phyloP scores from a whole-genome alignment of 2,113 vertebrate species.

The Hirundichthys speculiger region DNA sequence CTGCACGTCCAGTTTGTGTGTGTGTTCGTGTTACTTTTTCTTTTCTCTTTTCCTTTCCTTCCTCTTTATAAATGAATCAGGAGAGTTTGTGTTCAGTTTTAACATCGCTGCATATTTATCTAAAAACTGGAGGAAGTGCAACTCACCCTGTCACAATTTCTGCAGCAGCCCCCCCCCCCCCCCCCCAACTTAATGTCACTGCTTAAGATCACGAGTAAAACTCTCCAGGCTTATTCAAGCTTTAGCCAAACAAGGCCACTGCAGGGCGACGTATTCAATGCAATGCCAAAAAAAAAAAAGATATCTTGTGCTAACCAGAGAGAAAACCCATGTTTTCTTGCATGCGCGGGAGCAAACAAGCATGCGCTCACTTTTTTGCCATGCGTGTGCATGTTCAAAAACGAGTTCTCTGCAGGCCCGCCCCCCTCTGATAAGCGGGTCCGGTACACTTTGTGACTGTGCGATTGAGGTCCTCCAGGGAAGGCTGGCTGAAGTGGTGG shows the following conservation, averaged over 20 bases:
- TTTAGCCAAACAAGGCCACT: too few species aligned
- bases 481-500: conserved; percentile 75
- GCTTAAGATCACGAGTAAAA: not conserved
- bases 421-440: conserved; percentile 80
- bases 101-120: conserved; percentile 5
- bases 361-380: conserved; percentile 37
- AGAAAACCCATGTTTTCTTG: conserved; percentile 1
- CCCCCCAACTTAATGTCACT: not conserved
- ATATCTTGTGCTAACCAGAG: not conserved
- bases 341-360: conserved; percentile 23
- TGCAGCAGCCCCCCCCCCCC: not conserved
- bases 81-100: conserved; percentile 15
- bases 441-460: conserved; percentile 80
- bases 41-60: conserved; percentile 3
- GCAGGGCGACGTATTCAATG: too few species aligned
- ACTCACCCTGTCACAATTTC: not conserved
- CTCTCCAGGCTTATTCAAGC: not conserved
- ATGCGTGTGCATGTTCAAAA: conserved; percentile 63
- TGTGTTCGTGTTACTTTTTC: too few species aligned
- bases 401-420: conserved; percentile 63
- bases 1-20: too few species aligned
- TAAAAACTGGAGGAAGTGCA: not conserved
- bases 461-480: conserved; percentile 80
- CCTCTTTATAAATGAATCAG: too few species aligned
- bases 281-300: too few species aligned